Percentiles rank a stretch among this genome's conserved stretches.
phyloP scores from a whole-genome alignment of 2,797 vertebrate genomes.

The Gallinago solitaria region DNA sequence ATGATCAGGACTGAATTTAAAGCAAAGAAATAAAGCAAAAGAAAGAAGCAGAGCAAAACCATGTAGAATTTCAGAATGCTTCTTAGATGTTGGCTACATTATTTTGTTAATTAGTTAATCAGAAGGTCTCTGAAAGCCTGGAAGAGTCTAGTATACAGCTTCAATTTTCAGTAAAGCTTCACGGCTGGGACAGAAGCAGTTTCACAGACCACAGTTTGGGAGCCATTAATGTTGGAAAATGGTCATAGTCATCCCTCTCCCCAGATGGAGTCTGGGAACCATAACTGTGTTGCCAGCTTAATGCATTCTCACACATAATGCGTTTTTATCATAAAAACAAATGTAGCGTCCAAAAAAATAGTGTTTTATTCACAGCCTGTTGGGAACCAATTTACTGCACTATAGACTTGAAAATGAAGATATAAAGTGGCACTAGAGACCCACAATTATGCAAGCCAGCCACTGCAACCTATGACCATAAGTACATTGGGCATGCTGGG shows the following conservation, averaged over 20 bases:
- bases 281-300: neutral
- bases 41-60: neutral
- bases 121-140: neutral
- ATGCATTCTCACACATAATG: neutral
- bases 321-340: slow-evolving; percentile 31
- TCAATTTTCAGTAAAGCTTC: neutral
- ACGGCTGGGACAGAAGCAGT: neutral
- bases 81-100: neutral
- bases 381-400: slow-evolving; percentile 43
- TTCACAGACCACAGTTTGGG: neutral
- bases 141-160: neutral
- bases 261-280: neutral
- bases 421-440: neutral
- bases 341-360: neutral
- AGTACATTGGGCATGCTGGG: neutral
- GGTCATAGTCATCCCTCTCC: neutral
- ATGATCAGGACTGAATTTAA: neutral
- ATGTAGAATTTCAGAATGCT: neutral
- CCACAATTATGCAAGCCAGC: neutral
- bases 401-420: slow-evolving; percentile 28
- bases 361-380: slow-evolving; percentile 20
- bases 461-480: neutral
- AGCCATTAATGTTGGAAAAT: neutral
- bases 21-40: neutral
- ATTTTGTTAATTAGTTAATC: neutral